Evolutionary conservation across 2,797 vertebrate species (phyloP).

Genomic region (Aphelocoma californica): DNA sequence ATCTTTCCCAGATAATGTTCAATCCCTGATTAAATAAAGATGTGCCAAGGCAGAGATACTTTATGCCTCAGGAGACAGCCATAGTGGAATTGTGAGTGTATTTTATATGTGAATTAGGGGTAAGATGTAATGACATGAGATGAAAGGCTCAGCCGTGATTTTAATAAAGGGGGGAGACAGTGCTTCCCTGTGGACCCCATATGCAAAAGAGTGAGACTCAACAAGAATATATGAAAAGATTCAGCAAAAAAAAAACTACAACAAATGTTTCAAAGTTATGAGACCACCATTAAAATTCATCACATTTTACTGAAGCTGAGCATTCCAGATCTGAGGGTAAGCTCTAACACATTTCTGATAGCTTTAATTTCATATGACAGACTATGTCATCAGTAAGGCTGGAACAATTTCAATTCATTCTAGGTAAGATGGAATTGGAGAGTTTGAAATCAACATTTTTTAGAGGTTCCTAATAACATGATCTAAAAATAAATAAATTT

Average conservation of each 20-base stretch:
- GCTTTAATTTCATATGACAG: background rate
- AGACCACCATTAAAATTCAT: slow-evolving; percentile 25
- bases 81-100: background rate
- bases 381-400: background rate
- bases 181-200: slow-evolving; percentile 10
- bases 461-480: background rate
- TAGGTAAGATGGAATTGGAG: background rate
- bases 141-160: background rate
- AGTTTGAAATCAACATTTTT: background rate
- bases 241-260: background rate
- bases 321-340: background rate
- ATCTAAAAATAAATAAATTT: background rate
- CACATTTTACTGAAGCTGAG: background rate
- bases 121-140: slow-evolving; percentile 54
- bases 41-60: background rate
- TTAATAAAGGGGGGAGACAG: slow-evolving; percentile 37
- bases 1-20: slow-evolving; percentile 10
- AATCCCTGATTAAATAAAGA: slow-evolving; percentile 53
- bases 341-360: background rate
- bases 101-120: slow-evolving; percentile 58
- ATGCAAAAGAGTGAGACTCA: background rate
- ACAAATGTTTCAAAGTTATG: background rate
- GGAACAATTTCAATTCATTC: background rate
- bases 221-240: background rate
- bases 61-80: slow-evolving; percentile 15